phyloP scores from a whole-genome alignment of 2,797 vertebrate genomes.

The Pangasius mekongensis region DNA sequence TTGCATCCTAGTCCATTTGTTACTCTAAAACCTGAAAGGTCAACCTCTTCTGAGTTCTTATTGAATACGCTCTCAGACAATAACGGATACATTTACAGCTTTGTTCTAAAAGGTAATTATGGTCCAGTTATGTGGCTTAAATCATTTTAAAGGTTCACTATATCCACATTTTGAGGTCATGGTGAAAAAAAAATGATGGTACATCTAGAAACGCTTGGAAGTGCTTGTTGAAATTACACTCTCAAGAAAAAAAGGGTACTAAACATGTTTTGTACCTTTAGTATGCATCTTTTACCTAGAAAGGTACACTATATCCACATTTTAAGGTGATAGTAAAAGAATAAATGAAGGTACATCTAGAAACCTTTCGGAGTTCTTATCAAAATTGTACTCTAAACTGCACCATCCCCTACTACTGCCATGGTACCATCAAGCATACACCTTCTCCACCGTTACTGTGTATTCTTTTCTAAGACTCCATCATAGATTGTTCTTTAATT shows the following conservation, averaged over 20 bases:
- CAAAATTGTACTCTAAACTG: neutral
- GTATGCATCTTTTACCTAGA: too few relatives aligned
- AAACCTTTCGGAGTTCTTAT: neutral
- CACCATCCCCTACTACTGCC: neutral
- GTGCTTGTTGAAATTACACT: neutral
- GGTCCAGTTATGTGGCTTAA: neutral
- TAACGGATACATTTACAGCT: neutral
- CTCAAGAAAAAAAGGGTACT: too few relatives aligned
- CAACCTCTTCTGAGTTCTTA: neutral
- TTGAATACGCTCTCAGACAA: neutral
- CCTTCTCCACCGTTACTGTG: neutral
- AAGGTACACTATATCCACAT: neutral
- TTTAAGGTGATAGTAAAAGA: neutral
- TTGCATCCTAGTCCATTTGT: neutral
- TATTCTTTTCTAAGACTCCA: neutral
- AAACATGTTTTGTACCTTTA: too few relatives aligned
- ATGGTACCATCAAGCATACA: neutral
- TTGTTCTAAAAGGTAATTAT: neutral
- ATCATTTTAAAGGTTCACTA: neutral
- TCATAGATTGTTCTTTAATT: neutral
- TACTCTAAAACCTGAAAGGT: neutral
- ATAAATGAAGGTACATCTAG: neutral
- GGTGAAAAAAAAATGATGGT: neutral
- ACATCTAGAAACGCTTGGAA: neutral
- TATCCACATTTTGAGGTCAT: neutral